These are phyloP conservation scores for Orbicella faveolata DNA, from an alignment of 64 coral and sea anemone species.

Conservation along the genomic window DNA sequence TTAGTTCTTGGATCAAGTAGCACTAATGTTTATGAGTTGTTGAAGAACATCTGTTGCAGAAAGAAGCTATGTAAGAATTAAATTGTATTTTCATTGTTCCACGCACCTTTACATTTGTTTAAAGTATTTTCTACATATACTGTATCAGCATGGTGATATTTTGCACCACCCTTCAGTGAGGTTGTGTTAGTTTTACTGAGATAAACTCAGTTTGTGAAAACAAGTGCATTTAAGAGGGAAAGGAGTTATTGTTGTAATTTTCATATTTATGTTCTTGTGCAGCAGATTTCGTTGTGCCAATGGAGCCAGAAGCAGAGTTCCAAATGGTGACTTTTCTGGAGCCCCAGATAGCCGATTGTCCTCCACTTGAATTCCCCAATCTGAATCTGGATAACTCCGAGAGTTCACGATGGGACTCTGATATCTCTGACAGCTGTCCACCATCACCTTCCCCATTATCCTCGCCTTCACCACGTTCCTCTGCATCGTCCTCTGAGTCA, in stretches of 20 bases:
- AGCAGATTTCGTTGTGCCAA: slow-evolving; percentile 3
- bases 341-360: not conserved
- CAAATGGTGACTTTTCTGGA: not conserved
- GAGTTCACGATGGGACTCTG: slow-evolving; percentile 1
- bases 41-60: too few species aligned
- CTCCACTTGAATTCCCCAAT: slow-evolving; percentile 26
- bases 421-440: slow-evolving; percentile 37
- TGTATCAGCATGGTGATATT: too few species aligned
- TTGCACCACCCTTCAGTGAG: too few species aligned
- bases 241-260: not conserved
- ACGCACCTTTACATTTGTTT: too few species aligned
- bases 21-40: too few species aligned
- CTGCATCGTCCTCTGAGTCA: slow-evolving; percentile 70
- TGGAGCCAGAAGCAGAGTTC: not conserved
- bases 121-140: too few species aligned
- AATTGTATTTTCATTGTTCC: too few species aligned
- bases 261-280: not conserved
- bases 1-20: too few species aligned
- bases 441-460: slow-evolving; percentile 37
- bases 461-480: slow-evolving; percentile 32
- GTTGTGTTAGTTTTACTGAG: too few species aligned
- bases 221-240: too few species aligned
- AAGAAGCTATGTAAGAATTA: too few species aligned
- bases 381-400: not conserved
- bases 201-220: too few species aligned